A percentile compares a stretch with the other conserved stretches of the same genome.
Evolutionary conservation across 1,140 invertebrate genomes (phyloP).

Genomic region (Sminthurinus signatus): DNA sequence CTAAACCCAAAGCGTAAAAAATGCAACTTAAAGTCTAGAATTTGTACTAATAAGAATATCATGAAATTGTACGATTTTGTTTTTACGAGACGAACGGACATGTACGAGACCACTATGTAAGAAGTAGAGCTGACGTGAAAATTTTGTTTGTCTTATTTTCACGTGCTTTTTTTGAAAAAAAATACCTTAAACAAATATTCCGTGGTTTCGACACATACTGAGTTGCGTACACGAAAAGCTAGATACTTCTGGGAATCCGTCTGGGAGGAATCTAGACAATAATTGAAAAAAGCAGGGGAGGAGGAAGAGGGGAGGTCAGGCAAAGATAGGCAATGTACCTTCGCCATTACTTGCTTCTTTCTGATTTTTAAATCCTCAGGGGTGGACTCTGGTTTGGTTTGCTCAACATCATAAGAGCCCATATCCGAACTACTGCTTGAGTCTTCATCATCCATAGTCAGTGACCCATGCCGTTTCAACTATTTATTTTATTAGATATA

Average conservation of each 20-base stretch:
- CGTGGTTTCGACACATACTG: constrained; percentile 36
- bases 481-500: constrained; percentile 6
- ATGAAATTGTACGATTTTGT: neutral
- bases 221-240: constrained; percentile 39
- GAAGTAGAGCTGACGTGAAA: no score
- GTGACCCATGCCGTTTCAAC: constrained; percentile 29
- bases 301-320: constrained; percentile 37
- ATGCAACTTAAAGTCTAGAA: neutral
- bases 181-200: constrained; percentile 35
- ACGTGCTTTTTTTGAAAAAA: neutral
- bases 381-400: constrained; percentile 22
- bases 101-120: constrained; percentile 27
- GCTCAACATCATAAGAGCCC: constrained; percentile 41
- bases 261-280: constrained; percentile 15
- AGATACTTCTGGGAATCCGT: constrained; percentile 14
- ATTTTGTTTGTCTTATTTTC: no score
- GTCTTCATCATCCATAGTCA: constrained; percentile 25
- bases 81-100: constrained; percentile 22
- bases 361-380: constrained; percentile 16
- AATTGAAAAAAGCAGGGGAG: constrained; percentile 25
- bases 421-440: constrained; percentile 40
- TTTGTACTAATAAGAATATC: neutral
- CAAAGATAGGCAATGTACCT: constrained; percentile 41
- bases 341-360: constrained; percentile 33
- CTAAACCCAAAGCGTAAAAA: no score